Conservation (phyloP, 1,140 invertebrate species). For the Apocrypta bakeri region DNA sequence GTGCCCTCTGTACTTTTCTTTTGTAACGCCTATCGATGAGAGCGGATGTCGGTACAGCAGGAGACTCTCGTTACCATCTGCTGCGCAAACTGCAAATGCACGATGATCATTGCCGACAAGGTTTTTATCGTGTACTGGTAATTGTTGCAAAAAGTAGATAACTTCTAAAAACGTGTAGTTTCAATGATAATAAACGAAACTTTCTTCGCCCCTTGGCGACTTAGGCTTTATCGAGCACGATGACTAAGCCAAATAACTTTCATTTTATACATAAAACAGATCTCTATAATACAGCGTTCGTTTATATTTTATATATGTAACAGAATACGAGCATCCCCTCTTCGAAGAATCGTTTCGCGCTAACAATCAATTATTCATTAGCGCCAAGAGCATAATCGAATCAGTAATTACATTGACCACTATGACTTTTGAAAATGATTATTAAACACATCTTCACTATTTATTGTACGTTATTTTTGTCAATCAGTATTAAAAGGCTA, state of each 20-base stretch:
- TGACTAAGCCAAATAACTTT: neutral
- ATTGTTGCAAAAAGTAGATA: neutral
- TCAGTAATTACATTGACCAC: no score
- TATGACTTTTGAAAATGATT: neutral
- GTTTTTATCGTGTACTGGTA: neutral
- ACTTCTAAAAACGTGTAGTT: neutral
- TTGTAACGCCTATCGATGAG: neutral
- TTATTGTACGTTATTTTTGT: neutral
- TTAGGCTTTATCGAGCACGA: neutral
- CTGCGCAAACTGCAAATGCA: neutral
- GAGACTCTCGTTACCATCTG: slow-evolving; percentile 8
- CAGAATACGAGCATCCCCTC: no score
- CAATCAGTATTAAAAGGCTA: neutral
- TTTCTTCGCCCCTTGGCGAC: neutral
- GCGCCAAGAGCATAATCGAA: no score
- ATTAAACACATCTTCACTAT: neutral
- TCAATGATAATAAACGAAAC: neutral
- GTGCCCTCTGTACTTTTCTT: neutral
- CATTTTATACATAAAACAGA: no score
- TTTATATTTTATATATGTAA: no score
- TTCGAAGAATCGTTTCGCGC: no score
- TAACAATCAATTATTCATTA: no score
- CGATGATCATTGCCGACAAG: neutral
- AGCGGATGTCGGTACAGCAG: slow-evolving; percentile 3
- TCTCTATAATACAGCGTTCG: no score